phyloP scores from a whole-genome alignment of 2,888 invertebrate genomes.

The Drosophila aldrichi region DNA sequence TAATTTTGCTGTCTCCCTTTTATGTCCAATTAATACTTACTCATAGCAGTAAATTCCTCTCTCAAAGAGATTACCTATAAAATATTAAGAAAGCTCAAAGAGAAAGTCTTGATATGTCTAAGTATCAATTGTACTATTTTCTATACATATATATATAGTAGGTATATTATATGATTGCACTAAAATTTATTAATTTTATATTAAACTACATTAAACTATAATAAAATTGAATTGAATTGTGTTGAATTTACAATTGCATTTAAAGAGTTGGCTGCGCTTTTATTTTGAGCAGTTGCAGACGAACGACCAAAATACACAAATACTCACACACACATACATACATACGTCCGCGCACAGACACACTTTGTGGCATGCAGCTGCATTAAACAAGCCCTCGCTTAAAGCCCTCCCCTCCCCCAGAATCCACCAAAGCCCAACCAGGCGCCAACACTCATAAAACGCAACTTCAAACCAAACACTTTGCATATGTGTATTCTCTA shows the following conservation, averaged over 20 bases:
- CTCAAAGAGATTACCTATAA: too few relatives aligned
- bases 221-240: background rate
- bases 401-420: background rate
- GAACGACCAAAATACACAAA: constrained; percentile 22
- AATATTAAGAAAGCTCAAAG: too few relatives aligned
- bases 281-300: constrained; percentile 42
- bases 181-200: too few relatives aligned
- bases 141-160: too few relatives aligned
- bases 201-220: too few relatives aligned
- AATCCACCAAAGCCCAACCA: background rate
- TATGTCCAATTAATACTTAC: too few relatives aligned
- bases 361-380: constrained; percentile 50
- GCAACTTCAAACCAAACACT: constrained; percentile 71
- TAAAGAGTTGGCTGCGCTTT: constrained; percentile 38
- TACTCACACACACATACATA: constrained; percentile 8
- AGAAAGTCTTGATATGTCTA: too few relatives aligned
- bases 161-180: too few relatives aligned
- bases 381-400: constrained; percentile 35
- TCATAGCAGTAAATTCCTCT: too few relatives aligned
- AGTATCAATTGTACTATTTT: too few relatives aligned
- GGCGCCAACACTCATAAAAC: constrained; percentile 33
- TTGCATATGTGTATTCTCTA: constrained; percentile 46
- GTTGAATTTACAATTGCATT: constrained; percentile 23
- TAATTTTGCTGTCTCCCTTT: too few relatives aligned
- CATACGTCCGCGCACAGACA: background rate